phyloP scores from a whole-genome alignment of 2,888 invertebrate genomes.

The Colletes collaris region DNA sequence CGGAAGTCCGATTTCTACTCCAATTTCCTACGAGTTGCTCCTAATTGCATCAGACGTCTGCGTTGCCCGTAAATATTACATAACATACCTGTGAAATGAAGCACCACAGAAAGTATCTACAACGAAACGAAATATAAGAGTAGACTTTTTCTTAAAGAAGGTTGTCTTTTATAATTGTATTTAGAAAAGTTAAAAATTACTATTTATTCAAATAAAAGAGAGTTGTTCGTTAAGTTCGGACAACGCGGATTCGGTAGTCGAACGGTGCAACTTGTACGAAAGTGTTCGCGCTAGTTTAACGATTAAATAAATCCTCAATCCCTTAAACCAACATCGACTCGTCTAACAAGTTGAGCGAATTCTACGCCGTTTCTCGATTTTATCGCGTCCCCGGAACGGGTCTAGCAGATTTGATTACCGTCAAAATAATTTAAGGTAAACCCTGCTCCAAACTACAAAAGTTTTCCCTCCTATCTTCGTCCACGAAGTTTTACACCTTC shows the following conservation, averaged over 20 bases:
- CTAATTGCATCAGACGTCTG: conserved; percentile 1
- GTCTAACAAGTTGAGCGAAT: conserved; percentile 18
- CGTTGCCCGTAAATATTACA: neutral
- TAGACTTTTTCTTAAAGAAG: no score
- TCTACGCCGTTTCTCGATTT: conserved; percentile 23
- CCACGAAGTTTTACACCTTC: conserved; percentile 32
- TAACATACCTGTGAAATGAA: neutral
- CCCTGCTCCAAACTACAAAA: conserved; percentile 41
- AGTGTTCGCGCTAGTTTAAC: conserved; percentile 14
- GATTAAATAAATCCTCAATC: conserved; percentile 48
- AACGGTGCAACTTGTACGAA: conserved; percentile 9
- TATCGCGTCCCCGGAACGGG: conserved; percentile 12
- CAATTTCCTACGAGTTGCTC: conserved; percentile 5
- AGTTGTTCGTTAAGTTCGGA: neutral
- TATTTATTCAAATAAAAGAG: no score
- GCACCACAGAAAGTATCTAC: neutral
- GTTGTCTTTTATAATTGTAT: no score
- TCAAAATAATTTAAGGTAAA: conserved; percentile 42
- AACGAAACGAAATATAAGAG: no score
- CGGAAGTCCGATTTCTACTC: conserved; percentile 4
- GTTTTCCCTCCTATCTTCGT: conserved; percentile 46
- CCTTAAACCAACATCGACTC: conserved; percentile 28
- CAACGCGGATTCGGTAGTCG: neutral
- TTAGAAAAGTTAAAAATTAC: no score
- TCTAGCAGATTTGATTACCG: conserved; percentile 44